A percentile compares a stretch with the other conserved stretches of the same genome.
phyloP scores from a whole-genome alignment of 1,140 invertebrate species.

The Arion vulgaris region DNA sequence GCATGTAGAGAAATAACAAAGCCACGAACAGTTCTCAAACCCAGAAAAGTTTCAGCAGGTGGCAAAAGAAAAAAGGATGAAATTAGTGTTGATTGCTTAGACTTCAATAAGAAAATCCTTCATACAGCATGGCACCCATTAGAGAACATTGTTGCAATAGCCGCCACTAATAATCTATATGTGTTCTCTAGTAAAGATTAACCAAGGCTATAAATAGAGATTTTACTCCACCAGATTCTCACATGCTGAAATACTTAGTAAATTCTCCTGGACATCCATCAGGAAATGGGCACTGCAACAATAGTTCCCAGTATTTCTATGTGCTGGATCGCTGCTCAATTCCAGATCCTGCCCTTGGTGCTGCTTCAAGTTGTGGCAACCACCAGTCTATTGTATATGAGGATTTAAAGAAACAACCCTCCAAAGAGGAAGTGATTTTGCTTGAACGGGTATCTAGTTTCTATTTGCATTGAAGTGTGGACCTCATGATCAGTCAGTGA shows the following conservation, averaged over 20 bases:
- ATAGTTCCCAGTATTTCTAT: conserved; percentile 6
- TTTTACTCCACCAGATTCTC: not conserved
- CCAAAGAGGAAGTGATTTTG: not conserved
- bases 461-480: not conserved
- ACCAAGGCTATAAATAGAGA: conserved; percentile 25
- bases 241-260: conserved; percentile 13
- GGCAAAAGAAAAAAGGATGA: conserved; percentile 99
- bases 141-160: conserved; percentile 97
- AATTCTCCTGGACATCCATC: not conserved
- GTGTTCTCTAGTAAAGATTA: conserved; percentile 99
- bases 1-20: conserved; percentile 86
- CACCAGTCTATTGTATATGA: not conserved
- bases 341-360: conserved; percentile 10
- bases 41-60: conserved; percentile 74
- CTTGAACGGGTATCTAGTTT: not conserved
- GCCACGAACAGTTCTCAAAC: conserved; percentile 93
- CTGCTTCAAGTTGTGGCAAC: not conserved
- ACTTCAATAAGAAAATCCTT: conserved; percentile 99
- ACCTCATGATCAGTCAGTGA: not conserved
- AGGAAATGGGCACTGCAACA: not conserved
- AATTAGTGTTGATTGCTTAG: conserved; percentile 97
- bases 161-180: conserved; percentile 99
- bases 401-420: not conserved
- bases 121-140: conserved; percentile 99
- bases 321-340: conserved; percentile 23